Base-by-base conservation (phyloP, 92 coral and sea anemone species). In the Zoanthus gigantus region DNA sequence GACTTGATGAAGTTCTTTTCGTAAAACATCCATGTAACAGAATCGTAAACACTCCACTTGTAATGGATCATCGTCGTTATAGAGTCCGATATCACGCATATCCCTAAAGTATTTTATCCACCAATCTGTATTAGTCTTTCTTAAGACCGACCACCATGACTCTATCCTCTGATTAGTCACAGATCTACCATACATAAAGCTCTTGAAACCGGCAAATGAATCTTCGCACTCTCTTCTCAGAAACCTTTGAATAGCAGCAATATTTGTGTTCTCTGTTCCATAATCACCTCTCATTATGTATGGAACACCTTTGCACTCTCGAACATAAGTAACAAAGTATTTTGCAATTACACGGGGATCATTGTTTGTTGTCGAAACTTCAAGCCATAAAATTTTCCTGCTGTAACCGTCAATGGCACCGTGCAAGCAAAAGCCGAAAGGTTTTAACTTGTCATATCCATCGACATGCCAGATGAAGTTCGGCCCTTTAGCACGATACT, bases 381-480 rank as follows among this genome's bases (percentile, higher is more conserved):
- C 90, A 14, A 90, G 83, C 90, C 90, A 86, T 50, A 86, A 71
- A 52, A 90, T 86, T 6, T 71, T 89, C 65, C 93, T 87, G 90
- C 42, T 37, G 42, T 37, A 37, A 37, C 42, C 2, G 42, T 37
- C 42, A 37, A 37, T 37, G 42, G 42, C 90, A 48, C 90, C 89
- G 18, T 90, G 88, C 4, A 90, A 9, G 75, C 82, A 85, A 87
- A 87, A 46, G 42, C 42, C 42, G 2, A 37, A 37, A 37, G 2
- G 42, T 37, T 37, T 37, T 37, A 37, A 37, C 42, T 87, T 86
- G 16, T 90, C 93, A 30, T 86, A 90, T 31, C 90, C 88, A 44
- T 90, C 90, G 60, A 90, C 60, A 42, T 90, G 90, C 90, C 90
- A 86, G 9, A 86, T 63, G 65, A 65, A 42, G 75, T 87, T 82